These are phyloP conservation scores for Caenorhabditis japonica DNA, from an alignment of 2,888 invertebrate species.

Conservation along the genomic window DNA sequence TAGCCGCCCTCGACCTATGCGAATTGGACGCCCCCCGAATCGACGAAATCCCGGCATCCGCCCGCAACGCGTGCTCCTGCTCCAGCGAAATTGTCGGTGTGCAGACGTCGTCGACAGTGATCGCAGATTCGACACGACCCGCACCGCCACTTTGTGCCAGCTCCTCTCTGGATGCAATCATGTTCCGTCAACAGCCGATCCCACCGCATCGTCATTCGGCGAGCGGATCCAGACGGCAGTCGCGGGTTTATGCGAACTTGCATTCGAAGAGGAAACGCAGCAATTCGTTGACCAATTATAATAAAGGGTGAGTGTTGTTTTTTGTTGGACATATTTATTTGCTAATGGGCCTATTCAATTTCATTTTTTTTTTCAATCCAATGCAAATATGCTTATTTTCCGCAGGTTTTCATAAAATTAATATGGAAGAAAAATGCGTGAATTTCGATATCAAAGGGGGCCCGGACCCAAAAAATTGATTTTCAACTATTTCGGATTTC, in stretches of 20 bases:
- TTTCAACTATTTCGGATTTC: too few relatives aligned
- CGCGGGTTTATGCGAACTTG: conserved; percentile 52
- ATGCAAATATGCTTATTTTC: too few relatives aligned
- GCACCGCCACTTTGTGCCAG: conserved; percentile 59
- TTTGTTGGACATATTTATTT: too few relatives aligned
- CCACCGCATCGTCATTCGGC: conserved; percentile 58
- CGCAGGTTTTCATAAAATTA: too few relatives aligned
- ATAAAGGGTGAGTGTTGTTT: conserved; percentile 53
- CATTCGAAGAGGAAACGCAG: conserved; percentile 61
- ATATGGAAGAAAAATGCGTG: too few relatives aligned
- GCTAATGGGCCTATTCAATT: background rate
- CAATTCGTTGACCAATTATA: conserved; percentile 61
- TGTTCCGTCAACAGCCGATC: conserved; percentile 58
- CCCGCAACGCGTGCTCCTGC: conserved; percentile 58
- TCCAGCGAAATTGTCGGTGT: conserved; percentile 55
- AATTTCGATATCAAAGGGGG: too few relatives aligned
- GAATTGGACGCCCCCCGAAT: conserved; percentile 50
- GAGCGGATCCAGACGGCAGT: conserved; percentile 58
- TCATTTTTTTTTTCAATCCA: too few relatives aligned
- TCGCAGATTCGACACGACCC: conserved; percentile 39
- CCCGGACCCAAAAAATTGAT: too few relatives aligned
- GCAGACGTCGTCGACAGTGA: conserved; percentile 31
- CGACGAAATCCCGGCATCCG: conserved; percentile 37
- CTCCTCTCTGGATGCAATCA: conserved; percentile 60
- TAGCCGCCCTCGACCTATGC: conserved; percentile 69